Evolutionary conservation across 2,113 vertebrate genomes (phyloP).

Genomic region (Etia nguti): DNA sequence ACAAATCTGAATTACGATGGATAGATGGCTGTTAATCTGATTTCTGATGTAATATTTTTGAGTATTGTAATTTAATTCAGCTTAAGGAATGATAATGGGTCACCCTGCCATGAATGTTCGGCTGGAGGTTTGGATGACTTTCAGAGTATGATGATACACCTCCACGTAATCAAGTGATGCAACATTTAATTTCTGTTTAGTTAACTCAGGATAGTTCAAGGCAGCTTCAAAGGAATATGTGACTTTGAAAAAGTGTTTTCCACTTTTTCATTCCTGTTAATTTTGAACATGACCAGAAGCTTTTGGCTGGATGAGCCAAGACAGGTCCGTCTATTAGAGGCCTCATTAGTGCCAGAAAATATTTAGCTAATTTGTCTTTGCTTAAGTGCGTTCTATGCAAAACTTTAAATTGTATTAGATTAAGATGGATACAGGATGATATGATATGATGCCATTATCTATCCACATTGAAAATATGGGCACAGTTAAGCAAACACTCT

Average conservation of each 20-base stretch:
- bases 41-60: background rate
- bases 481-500: background rate
- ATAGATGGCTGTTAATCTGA: background rate
- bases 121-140: background rate
- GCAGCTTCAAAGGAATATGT: background rate
- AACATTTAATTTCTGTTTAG: background rate
- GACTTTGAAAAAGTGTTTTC: background rate
- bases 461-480: background rate
- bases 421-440: background rate
- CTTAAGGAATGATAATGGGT: background rate
- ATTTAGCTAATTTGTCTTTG: background rate
- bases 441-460: background rate
- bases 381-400: background rate
- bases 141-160: background rate
- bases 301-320: background rate
- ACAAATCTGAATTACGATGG: background rate
- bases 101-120: background rate
- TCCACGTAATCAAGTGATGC: background rate
- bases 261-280: background rate
- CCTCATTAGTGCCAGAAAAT: background rate
- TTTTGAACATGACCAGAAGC: background rate
- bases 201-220: background rate
- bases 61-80: background rate
- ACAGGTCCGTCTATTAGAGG: background rate
- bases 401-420: background rate